Base-by-base conservation (phyloP, 2,888 invertebrate genomes). In the Timema cristinae region DNA sequence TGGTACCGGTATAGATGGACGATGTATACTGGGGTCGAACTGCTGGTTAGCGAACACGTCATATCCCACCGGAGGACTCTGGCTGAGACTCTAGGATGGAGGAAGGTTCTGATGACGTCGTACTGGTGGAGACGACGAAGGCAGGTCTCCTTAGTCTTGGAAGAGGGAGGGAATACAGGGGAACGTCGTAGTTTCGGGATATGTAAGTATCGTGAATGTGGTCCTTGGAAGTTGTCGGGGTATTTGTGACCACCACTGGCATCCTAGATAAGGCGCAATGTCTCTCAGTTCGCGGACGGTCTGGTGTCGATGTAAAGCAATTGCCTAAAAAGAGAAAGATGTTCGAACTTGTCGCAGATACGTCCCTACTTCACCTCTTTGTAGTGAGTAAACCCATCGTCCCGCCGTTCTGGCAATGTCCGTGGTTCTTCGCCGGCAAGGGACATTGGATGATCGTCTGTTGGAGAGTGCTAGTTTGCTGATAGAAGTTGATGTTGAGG, bases 231-330 rank as follows among this genome's bases (percentile, higher is more conserved):
- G 83, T 83, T 86, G 77, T 85, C 89, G 0, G 93, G 93, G 80
- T 89, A 92, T 76, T 87, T 88, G 80, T 94, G 94, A 0, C 93
- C 54, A 90, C 87, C 94, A 94, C 8, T 90, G 86, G 2, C 91
- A 93, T 0, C 90, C 88, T 74, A 94, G 81, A 81, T 93, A 93
- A 0, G 92, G 91, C 0, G 92, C 90, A 69, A 93, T 91, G 77
- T 92, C 91, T 10, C 89, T 86, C 2, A 93, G 83, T 78, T 93
- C 92, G 76, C 90, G 87, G 32, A 94, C 85, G 78, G 78, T 92
- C 91, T 5, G 94, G 94, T 54, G 91, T 89, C 2, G 93, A 94
- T 0, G 92, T 90, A 78, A 91, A 93, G n/a, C 86, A 90, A 91
- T 77, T 91, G 90, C 0, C 92, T 92, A 50, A 92, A 82, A 48